phyloP scores from a whole-genome alignment of 1,140 invertebrate genomes.

The Oryzaephilus surinamensis region DNA sequence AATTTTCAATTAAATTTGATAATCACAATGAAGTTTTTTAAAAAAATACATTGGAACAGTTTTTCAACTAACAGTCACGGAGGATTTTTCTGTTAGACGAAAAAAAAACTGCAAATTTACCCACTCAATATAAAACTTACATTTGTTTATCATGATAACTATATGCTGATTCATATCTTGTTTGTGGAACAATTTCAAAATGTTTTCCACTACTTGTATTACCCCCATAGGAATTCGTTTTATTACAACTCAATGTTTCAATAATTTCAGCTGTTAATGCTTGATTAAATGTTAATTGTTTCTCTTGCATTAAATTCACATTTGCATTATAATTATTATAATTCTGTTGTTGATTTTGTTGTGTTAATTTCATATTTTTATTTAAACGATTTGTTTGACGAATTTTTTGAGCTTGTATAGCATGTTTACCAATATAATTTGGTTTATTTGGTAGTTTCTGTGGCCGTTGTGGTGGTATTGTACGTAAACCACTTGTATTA shows the following conservation, averaged over 20 bases:
- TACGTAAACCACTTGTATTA: slow-evolving; percentile 27
- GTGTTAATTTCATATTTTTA: slow-evolving; percentile 2
- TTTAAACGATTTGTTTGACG: slow-evolving; percentile 14
- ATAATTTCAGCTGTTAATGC: slow-evolving; percentile 34
- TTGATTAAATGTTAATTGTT: slow-evolving; percentile 31
- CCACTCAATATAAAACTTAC: no score
- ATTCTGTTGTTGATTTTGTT: no score
- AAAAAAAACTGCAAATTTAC: no score
- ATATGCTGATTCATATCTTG: slow-evolving; percentile 23
- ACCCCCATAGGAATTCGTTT: no score
- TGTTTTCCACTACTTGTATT: slow-evolving; percentile 17
- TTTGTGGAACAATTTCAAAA: no score
- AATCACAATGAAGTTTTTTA: no score
- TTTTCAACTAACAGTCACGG: no score
- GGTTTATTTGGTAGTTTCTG: slow-evolving; percentile 27
- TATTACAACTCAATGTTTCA: slow-evolving; percentile 31
- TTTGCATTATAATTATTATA: slow-evolving; percentile 10
- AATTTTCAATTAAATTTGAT: no score
- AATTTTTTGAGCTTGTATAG: slow-evolving; percentile 34
- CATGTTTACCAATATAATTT: slow-evolving; percentile 35
- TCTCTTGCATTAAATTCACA: slow-evolving; percentile 11
- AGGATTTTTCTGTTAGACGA: no score
- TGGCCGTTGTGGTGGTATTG: slow-evolving; percentile 30
- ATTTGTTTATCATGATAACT: no score
- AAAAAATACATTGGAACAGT: no score